phyloP scores from a whole-genome alignment of 2,113 vertebrate genomes.

The Erythrolamprus reginae region DNA sequence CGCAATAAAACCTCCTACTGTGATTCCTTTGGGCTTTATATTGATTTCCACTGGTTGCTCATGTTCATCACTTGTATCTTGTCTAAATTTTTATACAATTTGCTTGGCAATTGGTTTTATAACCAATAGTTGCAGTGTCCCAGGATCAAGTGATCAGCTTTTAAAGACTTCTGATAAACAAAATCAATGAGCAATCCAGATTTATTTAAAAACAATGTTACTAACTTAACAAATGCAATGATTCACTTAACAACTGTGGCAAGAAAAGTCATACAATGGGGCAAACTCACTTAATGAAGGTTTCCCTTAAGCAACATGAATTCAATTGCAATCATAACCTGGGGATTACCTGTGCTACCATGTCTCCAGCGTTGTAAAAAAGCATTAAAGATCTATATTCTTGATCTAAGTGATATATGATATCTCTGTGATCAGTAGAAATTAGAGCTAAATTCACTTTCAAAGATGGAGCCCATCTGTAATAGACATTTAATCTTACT shows the following conservation, averaged over 20 bases:
- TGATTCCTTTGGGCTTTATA: background rate
- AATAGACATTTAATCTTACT: background rate
- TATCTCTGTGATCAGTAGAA: background rate
- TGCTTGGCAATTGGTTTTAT: background rate
- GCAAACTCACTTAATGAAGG: no score
- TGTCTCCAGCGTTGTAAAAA: background rate
- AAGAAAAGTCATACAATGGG: no score
- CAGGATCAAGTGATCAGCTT: no score
- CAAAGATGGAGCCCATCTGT: background rate
- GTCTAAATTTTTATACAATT: background rate
- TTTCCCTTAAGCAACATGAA: no score
- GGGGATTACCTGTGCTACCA: background rate
- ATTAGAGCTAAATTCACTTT: background rate
- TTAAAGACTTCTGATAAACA: no score
- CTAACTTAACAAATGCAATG: no score
- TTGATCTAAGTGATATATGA: background rate
- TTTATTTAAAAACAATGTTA: no score
- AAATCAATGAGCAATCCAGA: no score
- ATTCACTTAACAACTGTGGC: no score
- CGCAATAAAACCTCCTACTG: background rate
- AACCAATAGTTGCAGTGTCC: no score
- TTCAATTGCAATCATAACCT: background rate
- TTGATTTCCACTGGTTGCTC: background rate
- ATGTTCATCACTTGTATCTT: background rate
- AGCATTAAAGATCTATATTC: background rate